phyloP scores from a whole-genome alignment of 2,888 invertebrate genomes.

The Drosophila mayaguana region DNA sequence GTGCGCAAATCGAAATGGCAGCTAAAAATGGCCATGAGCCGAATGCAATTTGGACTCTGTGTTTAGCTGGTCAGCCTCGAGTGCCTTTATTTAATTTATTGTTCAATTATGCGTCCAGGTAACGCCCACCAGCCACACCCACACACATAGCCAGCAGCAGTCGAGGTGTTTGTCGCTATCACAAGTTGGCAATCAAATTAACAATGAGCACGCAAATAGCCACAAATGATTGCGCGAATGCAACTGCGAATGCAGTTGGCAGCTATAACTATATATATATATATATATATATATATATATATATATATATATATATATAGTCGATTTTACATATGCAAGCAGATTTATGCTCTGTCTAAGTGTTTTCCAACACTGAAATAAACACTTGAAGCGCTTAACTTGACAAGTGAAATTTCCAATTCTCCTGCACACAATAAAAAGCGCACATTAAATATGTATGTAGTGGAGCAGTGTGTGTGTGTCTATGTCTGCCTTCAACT shows the following conservation, averaged over 20 bases:
- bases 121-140: slow-evolving; percentile 38
- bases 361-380: slow-evolving; percentile 14
- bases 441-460: slow-evolving; percentile 53
- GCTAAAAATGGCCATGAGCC: slow-evolving; percentile 36
- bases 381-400: slow-evolving; percentile 47
- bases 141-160: background rate
- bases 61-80: slow-evolving; percentile 15
- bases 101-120: slow-evolving; percentile 71
- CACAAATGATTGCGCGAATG: slow-evolving; percentile 57
- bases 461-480: background rate
- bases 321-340: background rate
- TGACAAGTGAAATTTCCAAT: slow-evolving; percentile 57
- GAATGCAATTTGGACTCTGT: slow-evolving; percentile 41
- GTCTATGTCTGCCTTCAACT: slow-evolving; percentile 32
- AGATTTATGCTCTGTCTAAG: slow-evolving; percentile 13
- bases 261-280: background rate
- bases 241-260: slow-evolving; percentile 1
- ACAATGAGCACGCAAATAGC: slow-evolving; percentile 76
- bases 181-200: slow-evolving; percentile 69
- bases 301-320: background rate
- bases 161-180: slow-evolving; percentile 70
- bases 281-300: background rate
- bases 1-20: slow-evolving; percentile 28
- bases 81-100: slow-evolving; percentile 66
- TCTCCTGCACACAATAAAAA: slow-evolving; percentile 30